Base-by-base conservation (phyloP, 2,113 vertebrate species). In the Psephotus haematonotus region DNA sequence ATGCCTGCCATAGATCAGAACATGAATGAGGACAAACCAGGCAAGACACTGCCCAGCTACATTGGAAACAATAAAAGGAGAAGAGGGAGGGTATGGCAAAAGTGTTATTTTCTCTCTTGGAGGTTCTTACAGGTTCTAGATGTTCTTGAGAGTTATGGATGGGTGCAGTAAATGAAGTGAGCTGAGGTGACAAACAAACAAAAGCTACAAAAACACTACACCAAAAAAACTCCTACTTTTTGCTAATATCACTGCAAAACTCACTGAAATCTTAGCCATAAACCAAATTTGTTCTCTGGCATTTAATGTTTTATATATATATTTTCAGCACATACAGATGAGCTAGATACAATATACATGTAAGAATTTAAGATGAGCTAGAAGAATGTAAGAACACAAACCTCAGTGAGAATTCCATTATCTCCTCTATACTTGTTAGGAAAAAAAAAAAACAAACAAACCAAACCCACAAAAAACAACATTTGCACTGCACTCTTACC, bases 1-100 rank as follows among this genome's bases (percentile, higher is more conserved):
- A 31, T 39, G 70, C 29, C 55, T 74, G 63, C 49, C 84, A 85
- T 33, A 80, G 39, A 93, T 94, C 88, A 95, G 33, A 29, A 60
- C 27, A 75, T 3, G 63, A 86, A 85, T 50, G 37, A 80, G 67
- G 76, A 90, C 4, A 52, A 80, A 70, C 10, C 22, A 90, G 75
- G 4, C 41, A 67, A 81, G 50, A 68, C 41, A 22, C n/a, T 31
- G 7, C 22, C 76, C 69, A 75, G 35, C 19, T 71, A 75, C 0
- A 0, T 2, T 46, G 3, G 41, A 18, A 90, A 90, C n/a, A 71
- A 13, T 0, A 7, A 84, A 44, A 82, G 22, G 10, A 81, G 13
- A 17, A 78, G 77, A 46, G 18, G 31, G 7, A 87, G 2, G 6
- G 62, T 77, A 47, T 11, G 11, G 9, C 28, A 91, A 22, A 76